Evolutionary conservation across 2,888 invertebrate genomes (phyloP), one percentile per base, ranked within the genome.

Genomic region (Archips xylosteana): DNA sequence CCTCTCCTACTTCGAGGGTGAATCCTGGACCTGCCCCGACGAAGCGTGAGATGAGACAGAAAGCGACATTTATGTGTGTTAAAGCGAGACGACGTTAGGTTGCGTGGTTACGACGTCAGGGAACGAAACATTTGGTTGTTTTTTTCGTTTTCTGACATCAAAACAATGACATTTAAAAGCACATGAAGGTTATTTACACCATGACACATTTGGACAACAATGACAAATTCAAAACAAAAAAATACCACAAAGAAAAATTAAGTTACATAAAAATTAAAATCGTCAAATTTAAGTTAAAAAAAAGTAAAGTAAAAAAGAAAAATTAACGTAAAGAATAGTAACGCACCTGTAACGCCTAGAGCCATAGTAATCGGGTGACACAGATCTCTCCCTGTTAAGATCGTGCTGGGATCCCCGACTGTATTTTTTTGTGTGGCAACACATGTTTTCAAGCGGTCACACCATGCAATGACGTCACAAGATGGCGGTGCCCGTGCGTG

Each of bases 391-490:
- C 81, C 96, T 94, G 86, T 93, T 88, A 82, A 97, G 95, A 89
- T 97, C 97, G 95, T 96, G 96, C 93, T 96, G 96, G 79, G 96
- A 96, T 83, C 97, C 96, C 87, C 96, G 96, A 85, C 97, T 97
- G 89, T 54, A 54, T 76, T 70, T 75, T 84, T 15, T 4, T 76
- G 76, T 72, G 77, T 72, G 79, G 81, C 82, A 83, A 83, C 81
- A 85, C 76, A 82, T 69, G 82, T 57, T 57, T 57, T 57, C 23
- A 57, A 85, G 82, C 84, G 78, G 83, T 70, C 80, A 89, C 86
- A 89, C 87, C 92, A 91, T 93, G 92, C 93, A 90, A 88, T 89
- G 89, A 92, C 92, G 89, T 89, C 92, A 92, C 89, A 91, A 89
- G 80, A 89, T 87, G 89, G 87, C 85, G 82, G 78, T 77, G 79